Conservation (phyloP, 2,888 invertebrate species). For the Caenorhabditis sp. region DNA sequence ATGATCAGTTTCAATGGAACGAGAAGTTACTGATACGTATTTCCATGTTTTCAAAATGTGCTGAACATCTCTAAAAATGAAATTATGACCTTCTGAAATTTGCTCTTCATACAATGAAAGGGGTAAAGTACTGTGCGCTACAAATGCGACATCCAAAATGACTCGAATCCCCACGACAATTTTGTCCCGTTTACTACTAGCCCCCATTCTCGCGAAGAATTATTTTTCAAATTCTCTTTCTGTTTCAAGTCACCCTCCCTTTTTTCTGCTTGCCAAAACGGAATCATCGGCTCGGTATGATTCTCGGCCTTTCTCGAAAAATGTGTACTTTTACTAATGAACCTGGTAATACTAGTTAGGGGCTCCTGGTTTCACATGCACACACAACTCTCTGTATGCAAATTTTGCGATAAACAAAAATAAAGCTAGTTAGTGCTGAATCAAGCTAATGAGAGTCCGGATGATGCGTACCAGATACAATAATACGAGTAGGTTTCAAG, state of each 20-base stretch:
- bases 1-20: too few species aligned
- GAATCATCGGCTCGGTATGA: neutral
- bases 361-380: neutral
- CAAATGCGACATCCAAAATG: too few species aligned
- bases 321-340: slow-evolving; percentile 5
- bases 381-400: neutral
- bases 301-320: neutral
- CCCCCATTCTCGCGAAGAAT: too few species aligned
- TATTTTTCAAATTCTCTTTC: too few species aligned
- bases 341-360: neutral
- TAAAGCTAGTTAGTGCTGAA: neutral
- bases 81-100: too few species aligned
- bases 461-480: slow-evolving; percentile 1
- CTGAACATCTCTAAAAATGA: too few species aligned
- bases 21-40: too few species aligned
- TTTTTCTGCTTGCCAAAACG: neutral
- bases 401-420: slow-evolving; percentile 1
- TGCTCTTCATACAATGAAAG: too few species aligned
- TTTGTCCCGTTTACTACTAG: too few species aligned
- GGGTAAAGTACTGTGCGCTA: too few species aligned
- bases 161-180: too few species aligned
- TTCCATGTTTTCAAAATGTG: too few species aligned
- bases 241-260: neutral
- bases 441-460: neutral
- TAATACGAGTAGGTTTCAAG: neutral